Conservation (phyloP, 2,797 vertebrate species). For the Rhinoraja longicauda region DNA sequence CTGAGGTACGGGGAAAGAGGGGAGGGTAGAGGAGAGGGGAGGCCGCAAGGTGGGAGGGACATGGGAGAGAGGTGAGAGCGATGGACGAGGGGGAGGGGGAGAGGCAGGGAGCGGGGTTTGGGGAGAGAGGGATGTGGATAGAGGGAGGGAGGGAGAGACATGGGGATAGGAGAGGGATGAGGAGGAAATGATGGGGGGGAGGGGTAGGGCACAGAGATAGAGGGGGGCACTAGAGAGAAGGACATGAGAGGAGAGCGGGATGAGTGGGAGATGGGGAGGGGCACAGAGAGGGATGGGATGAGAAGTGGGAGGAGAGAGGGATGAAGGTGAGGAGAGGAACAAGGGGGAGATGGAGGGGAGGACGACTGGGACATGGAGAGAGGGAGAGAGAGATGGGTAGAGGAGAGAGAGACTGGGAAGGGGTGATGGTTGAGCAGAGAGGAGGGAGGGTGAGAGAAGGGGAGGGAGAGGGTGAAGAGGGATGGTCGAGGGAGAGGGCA, state of each 20-base stretch:
- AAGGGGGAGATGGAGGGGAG: background rate
- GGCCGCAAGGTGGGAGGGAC: no score
- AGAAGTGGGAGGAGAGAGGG: background rate
- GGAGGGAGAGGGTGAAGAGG: background rate
- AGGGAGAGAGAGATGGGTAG: no score
- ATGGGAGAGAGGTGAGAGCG: no score
- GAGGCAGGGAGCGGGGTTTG: no score
- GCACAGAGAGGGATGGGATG: background rate
- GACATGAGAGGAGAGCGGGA: background rate
- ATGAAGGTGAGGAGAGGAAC: no score
- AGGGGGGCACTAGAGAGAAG: no score
- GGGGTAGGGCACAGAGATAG: background rate
- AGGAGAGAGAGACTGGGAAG: background rate
- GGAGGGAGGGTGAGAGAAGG: no score
- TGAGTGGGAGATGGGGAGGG: no score
- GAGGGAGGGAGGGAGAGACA: background rate
- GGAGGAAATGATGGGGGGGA: background rate
- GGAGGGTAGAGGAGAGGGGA: background rate
- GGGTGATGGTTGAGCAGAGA: background rate
- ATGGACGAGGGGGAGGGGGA: background rate
- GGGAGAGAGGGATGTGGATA: no score
- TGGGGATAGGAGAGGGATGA: background rate
- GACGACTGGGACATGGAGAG: no score
- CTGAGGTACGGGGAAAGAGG: conserved; percentile 68
- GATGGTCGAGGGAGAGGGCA: no score